Conservation (phyloP, 2,113 vertebrate genomes). For the Larimichthys crocea region DNA sequence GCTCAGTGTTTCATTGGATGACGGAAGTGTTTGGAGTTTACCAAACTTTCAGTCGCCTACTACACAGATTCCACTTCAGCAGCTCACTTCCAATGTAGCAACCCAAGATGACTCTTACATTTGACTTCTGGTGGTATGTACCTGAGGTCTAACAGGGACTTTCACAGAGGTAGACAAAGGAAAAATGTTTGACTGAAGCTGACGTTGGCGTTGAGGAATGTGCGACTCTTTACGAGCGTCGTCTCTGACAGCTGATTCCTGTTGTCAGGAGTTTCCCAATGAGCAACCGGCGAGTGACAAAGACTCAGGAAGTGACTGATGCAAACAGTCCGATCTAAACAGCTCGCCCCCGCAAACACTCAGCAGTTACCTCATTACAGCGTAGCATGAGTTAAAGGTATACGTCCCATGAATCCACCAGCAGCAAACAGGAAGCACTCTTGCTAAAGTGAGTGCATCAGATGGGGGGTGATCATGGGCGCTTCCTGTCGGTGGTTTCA, state of each 20-base stretch:
- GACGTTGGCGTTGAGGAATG: not conserved
- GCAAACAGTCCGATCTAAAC: not conserved
- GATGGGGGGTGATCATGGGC: too few species aligned
- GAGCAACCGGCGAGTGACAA: not conserved
- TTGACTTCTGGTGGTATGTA: not conserved
- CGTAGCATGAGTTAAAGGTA: too few species aligned
- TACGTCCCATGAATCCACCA: too few species aligned
- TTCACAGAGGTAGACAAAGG: not conserved
- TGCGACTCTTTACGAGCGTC: not conserved
- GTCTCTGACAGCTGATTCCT: not conserved
- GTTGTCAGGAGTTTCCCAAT: conserved; percentile 14
- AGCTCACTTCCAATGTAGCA: not conserved
- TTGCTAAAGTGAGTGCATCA: too few species aligned
- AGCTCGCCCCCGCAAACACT: not conserved
- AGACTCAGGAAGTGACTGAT: conserved; percentile 37
- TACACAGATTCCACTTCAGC: not conserved
- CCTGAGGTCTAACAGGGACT: not conserved
- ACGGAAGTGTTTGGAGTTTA: conserved; percentile 5
- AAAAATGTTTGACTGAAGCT: not conserved
- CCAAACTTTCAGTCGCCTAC: conserved; percentile 3
- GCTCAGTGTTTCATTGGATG: not conserved
- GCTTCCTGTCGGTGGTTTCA: too few species aligned
- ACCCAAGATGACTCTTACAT: not conserved
- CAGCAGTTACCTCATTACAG: not conserved
- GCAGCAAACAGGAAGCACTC: too few species aligned